Percentiles rank a stretch among this genome's conserved stretches.
Evolutionary conservation across 2,113 vertebrate genomes (phyloP).

Genomic region (Monopterus albus): DNA sequence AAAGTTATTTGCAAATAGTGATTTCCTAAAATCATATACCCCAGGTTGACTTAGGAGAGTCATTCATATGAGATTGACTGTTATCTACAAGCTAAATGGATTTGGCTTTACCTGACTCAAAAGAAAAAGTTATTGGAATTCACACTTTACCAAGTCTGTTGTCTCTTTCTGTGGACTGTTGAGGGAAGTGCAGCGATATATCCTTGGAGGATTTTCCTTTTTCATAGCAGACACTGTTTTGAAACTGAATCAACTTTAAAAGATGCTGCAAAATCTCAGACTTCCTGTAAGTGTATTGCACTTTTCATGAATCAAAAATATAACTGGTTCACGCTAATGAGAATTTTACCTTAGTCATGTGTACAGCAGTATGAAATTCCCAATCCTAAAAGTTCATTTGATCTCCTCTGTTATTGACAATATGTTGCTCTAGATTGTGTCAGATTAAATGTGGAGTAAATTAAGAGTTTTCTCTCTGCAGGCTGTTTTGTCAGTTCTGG

Average conservation of each 20-base stretch:
- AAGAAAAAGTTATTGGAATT: conserved; percentile 78
- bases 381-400: background rate
- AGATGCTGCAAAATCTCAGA: conserved; percentile 31
- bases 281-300: conserved; percentile 41
- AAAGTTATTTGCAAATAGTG: conserved; percentile 79
- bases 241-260: conserved; percentile 53
- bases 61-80: conserved; percentile 75
- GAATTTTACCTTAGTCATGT: conserved; percentile 32
- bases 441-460: conserved; percentile 6
- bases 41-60: conserved; percentile 72
- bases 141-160: conserved; percentile 51
- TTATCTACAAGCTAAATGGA: conserved; percentile 72
- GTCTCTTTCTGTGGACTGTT: conserved; percentile 48
- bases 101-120: conserved; percentile 78
- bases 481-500: background rate
- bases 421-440: conserved; percentile 24
- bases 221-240: conserved; percentile 36
- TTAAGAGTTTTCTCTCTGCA: background rate
- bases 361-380: conserved; percentile 24
- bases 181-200: conserved; percentile 23
- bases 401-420: conserved; percentile 29
- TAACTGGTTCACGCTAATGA: conserved; percentile 24
- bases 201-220: conserved; percentile 58
- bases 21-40: conserved; percentile 77
- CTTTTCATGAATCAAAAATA: conserved; percentile 30